Conservation (phyloP, 2,797 vertebrate species). For the Melanotaenia maccullochi region DNA sequence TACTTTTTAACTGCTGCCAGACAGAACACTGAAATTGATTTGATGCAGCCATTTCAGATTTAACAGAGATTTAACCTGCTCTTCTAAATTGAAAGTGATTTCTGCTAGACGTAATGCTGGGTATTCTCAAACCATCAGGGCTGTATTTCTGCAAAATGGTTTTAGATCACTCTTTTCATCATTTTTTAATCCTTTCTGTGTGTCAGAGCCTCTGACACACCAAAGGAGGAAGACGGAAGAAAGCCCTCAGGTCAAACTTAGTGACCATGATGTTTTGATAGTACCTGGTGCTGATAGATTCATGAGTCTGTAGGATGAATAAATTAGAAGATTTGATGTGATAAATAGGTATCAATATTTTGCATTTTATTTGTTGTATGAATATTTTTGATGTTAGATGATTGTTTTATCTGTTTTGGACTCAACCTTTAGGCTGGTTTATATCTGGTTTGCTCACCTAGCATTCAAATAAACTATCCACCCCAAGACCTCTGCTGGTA, state of each 20-base stretch:
- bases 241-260: not conserved
- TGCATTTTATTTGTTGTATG: not conserved
- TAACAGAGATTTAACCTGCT: slow-evolving; percentile 37
- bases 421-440: not conserved
- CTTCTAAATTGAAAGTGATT: slow-evolving; percentile 38
- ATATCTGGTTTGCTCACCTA: not conserved
- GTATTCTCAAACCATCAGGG: slow-evolving; percentile 14
- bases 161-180: slow-evolving; percentile 4
- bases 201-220: not conserved
- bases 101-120: slow-evolving; percentile 12
- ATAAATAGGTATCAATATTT: not conserved
- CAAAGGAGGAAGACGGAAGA: slow-evolving; percentile 3
- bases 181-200: not conserved
- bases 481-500: not conserved
- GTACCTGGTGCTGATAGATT: not conserved
- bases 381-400: not conserved
- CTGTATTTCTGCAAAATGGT: slow-evolving; percentile 10
- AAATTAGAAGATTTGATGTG: not conserved
- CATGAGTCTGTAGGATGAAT: not conserved
- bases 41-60: slow-evolving; percentile 58
- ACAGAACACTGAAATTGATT: slow-evolving; percentile 57
- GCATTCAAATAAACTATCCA: not conserved
- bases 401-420: not conserved
- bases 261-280: not conserved
- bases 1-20: slow-evolving; percentile 56